Base-by-base conservation (phyloP, 1,140 invertebrate genomes). In the Augochlora pura region DNA sequence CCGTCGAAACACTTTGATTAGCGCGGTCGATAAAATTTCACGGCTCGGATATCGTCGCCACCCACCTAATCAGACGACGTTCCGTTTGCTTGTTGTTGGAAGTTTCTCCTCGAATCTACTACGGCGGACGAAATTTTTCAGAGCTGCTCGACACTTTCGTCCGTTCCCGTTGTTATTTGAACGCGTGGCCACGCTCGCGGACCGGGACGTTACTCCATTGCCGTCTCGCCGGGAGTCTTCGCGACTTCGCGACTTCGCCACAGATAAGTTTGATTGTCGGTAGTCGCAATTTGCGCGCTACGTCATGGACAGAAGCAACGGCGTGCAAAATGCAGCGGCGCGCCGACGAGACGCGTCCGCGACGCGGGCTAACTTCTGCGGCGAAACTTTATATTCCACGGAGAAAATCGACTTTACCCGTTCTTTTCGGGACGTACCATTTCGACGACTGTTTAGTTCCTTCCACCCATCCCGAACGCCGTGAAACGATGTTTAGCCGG, bases 401-500 rank as follows among this genome's bases (percentile, higher is more conserved):
- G 39, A 63, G 64, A 49, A 65, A 80, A 82, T 75, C 70, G 81
- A 82, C 52, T 82, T 80, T 73, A 46, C 78, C 66, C 62, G 49
- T 74, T n/a, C 70, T 57, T 10, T 32, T 42, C 69, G 49, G 39
- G 21, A n/a, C 65, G 38, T 16, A 23, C 52, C 57, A 23, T 71
- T 60, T 38, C 68, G 39, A 12, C 68, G 49, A 67, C 69, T 54
- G 52, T 49, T 68, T 68, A 49, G 39, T 59, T 54, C 46, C 54
- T 46, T 80, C 66, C 66, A 42, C 54, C 54, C n/a, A 60, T 38
- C 73, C 65, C 23, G 32, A 71, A 25, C 23, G 42, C 23, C 67
- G 67, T 83, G 76, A 80, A 83, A 83, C 72, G 80, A 83, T 81
- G 63, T 82, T 62, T n/a, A 67, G 67, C 69, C 70, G 18, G n/a